Conservation (phyloP, 2,113 vertebrate species). For the Osmerus mordax region DNA sequence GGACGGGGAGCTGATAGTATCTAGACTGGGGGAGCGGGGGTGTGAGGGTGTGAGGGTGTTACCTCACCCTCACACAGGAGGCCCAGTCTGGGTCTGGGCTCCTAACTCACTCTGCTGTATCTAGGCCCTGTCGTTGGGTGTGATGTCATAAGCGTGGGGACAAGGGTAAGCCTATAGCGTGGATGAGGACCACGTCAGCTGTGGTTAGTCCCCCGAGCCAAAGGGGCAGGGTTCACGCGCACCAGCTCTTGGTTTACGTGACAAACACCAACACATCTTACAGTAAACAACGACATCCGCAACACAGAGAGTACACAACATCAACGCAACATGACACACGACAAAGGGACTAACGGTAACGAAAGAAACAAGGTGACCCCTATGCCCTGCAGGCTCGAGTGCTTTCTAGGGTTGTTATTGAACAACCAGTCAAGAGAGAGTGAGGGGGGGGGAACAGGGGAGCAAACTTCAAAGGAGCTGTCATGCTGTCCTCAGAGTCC, state of each 20-base stretch:
- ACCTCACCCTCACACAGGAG: neutral
- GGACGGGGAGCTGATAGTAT: no score
- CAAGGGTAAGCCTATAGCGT: neutral
- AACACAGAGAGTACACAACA: no score
- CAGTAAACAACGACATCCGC: no score
- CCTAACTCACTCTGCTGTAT: neutral
- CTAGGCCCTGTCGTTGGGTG: neutral
- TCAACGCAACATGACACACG: no score
- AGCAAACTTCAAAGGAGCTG: no score
- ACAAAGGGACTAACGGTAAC: no score
- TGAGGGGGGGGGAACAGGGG: no score
- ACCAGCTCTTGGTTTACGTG: neutral
- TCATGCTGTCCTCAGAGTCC: neutral
- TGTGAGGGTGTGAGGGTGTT: slow-evolving; percentile 2
- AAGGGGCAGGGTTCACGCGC: neutral
- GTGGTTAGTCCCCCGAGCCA: slow-evolving; percentile 24
- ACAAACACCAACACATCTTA: neutral
- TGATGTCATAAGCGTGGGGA: neutral
- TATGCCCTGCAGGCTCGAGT: no score
- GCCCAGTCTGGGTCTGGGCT: neutral
- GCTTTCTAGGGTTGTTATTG: no score
- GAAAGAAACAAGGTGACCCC: no score
- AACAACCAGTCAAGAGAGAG: no score
- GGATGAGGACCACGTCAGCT: neutral
- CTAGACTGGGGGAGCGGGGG: neutral